Conservation (phyloP, 2,888 invertebrate genomes). For the Spisula subtruncata region DNA sequence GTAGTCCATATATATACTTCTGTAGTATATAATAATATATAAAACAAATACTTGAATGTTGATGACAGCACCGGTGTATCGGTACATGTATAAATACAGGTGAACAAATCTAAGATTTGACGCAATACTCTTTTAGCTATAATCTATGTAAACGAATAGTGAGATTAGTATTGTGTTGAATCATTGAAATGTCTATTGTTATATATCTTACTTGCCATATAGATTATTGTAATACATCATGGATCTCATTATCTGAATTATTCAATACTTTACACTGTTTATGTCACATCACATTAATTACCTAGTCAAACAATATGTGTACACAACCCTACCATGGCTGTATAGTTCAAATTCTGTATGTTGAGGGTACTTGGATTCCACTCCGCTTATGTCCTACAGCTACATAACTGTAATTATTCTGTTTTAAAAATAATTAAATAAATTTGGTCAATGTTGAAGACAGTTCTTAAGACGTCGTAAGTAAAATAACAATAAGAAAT, state of each 20-base stretch:
- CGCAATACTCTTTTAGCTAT: neutral
- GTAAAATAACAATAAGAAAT: too few species aligned
- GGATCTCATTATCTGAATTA: constrained; percentile 2
- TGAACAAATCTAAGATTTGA: neutral
- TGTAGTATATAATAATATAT: neutral
- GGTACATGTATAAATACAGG: constrained; percentile 13
- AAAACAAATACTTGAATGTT: neutral
- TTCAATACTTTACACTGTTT: neutral
- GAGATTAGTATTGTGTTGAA: constrained; percentile 2
- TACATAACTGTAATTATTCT: too few species aligned
- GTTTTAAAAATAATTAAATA: too few species aligned
- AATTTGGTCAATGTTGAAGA: too few species aligned
- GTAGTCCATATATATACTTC: neutral
- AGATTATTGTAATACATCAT: neutral
- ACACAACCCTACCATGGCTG: neutral
- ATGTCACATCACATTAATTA: neutral
- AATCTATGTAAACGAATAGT: neutral
- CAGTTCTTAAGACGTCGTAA: too few species aligned
- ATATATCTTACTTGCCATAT: constrained; percentile 8
- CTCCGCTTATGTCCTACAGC: too few species aligned
- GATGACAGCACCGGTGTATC: constrained; percentile 5
- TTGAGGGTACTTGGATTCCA: too few species aligned
- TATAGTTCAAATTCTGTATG: too few species aligned
- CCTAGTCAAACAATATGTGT: neutral
- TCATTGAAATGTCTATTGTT: constrained; percentile 14